Conservation (phyloP, 2,113 vertebrate species). For the Peromyscus polionotus region DNA sequence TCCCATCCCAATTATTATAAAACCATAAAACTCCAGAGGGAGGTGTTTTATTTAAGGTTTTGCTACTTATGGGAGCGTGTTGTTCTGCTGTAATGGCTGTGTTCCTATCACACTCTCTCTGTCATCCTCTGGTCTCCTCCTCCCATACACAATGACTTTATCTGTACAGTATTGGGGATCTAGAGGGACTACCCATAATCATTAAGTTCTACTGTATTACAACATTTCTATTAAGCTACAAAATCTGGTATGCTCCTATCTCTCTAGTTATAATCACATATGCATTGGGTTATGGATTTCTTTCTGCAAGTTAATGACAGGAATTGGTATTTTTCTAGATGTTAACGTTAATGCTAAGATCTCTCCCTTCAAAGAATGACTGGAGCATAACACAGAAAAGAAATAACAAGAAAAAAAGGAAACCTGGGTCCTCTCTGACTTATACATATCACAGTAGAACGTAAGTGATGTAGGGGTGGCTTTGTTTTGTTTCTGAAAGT, state of each 20-base stretch:
- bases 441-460: background rate
- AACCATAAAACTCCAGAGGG: conserved; percentile 26
- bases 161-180: background rate
- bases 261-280: background rate
- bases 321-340: background rate
- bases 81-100: background rate
- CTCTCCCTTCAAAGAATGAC: conserved; percentile 11
- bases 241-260: background rate
- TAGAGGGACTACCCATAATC: background rate
- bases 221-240: background rate
- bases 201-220: background rate
- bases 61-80: background rate
- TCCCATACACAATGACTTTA: background rate
- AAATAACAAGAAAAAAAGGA: background rate
- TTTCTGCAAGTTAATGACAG: background rate
- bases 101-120: background rate
- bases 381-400: background rate
- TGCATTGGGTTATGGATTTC: background rate
- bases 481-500: background rate
- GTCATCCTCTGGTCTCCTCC: background rate
- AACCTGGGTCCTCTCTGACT: background rate
- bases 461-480: background rate
- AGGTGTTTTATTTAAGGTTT: conserved; percentile 21
- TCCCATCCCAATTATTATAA: background rate
- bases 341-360: background rate